Conservation (phyloP, 2,113 vertebrate genomes). For the Solea solea region DNA sequence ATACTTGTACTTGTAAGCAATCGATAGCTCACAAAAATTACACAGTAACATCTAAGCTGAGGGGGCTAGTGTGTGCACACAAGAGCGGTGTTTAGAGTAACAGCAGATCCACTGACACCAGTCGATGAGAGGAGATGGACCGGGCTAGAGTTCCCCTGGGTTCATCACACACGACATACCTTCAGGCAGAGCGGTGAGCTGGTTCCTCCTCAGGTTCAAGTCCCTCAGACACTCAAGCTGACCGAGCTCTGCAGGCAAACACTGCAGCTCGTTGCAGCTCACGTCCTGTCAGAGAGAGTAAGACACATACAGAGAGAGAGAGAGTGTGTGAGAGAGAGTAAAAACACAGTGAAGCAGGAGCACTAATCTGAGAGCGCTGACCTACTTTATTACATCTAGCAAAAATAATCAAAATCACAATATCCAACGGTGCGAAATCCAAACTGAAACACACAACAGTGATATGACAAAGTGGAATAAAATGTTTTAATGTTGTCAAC, state of each 20-base stretch:
- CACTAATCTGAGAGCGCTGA: background rate
- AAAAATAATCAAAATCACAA: background rate
- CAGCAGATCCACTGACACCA: too few relatives aligned
- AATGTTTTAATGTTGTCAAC: too few relatives aligned
- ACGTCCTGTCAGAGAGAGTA: conserved; percentile 79
- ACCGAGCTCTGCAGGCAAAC: conserved; percentile 85
- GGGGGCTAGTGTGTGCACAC: background rate
- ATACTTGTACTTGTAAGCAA: conserved; percentile 3
- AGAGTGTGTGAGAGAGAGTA: background rate
- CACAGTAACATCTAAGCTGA: background rate
- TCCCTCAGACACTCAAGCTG: conserved; percentile 88
- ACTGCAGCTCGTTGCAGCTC: conserved; percentile 90
- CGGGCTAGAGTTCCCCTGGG: too few relatives aligned
- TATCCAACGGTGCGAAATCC: too few relatives aligned
- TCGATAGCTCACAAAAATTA: conserved; percentile 6
- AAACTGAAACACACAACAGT: too few relatives aligned
- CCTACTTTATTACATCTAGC: background rate
- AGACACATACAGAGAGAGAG: background rate
- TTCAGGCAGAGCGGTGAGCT: conserved; percentile 85
- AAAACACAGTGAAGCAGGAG: background rate
- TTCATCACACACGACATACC: conserved; percentile 71
- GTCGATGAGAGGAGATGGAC: too few relatives aligned
- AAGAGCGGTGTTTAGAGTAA: background rate
- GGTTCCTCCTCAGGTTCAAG: conserved; percentile 88
- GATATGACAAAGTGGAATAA: too few relatives aligned